Evolutionary conservation across 2,797 vertebrate species (phyloP).

Genomic region (Xyrichtys novacula): DNA sequence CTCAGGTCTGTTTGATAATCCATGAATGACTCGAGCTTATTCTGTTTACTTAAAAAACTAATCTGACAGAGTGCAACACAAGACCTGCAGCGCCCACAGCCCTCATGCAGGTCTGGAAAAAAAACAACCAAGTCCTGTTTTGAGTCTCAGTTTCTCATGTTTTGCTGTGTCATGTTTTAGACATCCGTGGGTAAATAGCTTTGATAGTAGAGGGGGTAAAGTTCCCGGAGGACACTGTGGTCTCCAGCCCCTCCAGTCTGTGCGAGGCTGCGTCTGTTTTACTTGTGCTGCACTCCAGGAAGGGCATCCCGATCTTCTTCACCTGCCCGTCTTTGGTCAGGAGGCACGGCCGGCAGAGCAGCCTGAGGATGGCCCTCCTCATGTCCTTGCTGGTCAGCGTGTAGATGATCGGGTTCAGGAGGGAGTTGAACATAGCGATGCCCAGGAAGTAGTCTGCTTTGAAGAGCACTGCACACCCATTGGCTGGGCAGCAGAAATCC

Average conservation of each 20-base stretch:
- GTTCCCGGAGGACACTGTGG: slow-evolving; percentile 86
- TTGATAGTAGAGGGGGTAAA: slow-evolving; percentile 81
- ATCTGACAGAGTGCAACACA: slow-evolving; percentile 46
- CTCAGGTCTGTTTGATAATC: not conserved
- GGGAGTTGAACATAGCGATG: slow-evolving; percentile 91
- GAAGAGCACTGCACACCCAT: slow-evolving; percentile 82
- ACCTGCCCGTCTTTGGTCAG: slow-evolving; percentile 84
- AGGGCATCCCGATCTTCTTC: slow-evolving; percentile 84
- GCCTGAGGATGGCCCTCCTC: slow-evolving; percentile 87
- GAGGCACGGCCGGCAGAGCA: slow-evolving; percentile 85
- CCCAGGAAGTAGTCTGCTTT: slow-evolving; percentile 92
- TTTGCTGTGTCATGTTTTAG: slow-evolving; percentile 72
- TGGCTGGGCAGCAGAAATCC: slow-evolving; percentile 86
- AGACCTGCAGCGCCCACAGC: not conserved
- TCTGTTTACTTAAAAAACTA: slow-evolving; percentile 22
- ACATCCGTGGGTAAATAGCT: slow-evolving; percentile 78
- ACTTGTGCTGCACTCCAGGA: slow-evolving; percentile 88
- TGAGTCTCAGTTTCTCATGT: slow-evolving; percentile 2
- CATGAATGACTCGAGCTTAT: not conserved
- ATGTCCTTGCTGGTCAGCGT: slow-evolving; percentile 92
- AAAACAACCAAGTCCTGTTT: slow-evolving; percentile 1
- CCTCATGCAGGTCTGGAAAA: not conserved
- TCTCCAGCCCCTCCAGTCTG: slow-evolving; percentile 82
- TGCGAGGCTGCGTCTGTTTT: slow-evolving; percentile 86
- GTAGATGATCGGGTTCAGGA: slow-evolving; percentile 94